A percentile compares a stretch with the other conserved stretches of the same genome.
Conservation (phyloP, 2,888 invertebrate genomes). For the Lepidonotus clava region DNA sequence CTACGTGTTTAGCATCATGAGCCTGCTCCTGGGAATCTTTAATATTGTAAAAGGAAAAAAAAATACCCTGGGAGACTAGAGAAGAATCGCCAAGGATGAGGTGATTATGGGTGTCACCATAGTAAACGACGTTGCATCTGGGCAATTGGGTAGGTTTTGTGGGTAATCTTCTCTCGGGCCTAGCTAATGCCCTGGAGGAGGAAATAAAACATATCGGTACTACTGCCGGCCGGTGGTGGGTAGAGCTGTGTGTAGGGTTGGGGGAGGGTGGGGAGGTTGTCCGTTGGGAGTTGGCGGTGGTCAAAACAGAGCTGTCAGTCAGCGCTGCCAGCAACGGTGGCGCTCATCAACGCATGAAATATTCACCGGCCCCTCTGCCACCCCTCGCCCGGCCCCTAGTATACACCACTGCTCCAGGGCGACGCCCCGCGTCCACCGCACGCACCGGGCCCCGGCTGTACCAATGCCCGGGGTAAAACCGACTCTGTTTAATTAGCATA, state of each 20-base stretch:
- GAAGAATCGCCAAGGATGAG: too few species aligned
- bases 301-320: conserved; percentile 26
- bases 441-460: too few species aligned
- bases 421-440: too few species aligned
- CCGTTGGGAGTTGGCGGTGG: not conserved
- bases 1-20: not conserved
- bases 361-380: not conserved
- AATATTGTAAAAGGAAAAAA: too few species aligned
- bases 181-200: too few species aligned
- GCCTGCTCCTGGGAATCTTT: too few species aligned
- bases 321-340: not conserved
- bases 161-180: too few species aligned
- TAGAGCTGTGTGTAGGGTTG: not conserved
- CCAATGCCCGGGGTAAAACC: too few species aligned
- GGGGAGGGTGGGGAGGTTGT: not conserved
- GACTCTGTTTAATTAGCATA: conserved; percentile 17
- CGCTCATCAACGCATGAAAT: conserved; percentile 15
- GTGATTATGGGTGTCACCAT: too few species aligned
- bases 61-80: too few species aligned
- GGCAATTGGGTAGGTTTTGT: too few species aligned
- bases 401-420: not conserved
- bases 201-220: not conserved
- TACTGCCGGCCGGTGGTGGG: not conserved
- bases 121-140: too few species aligned
- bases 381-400: not conserved